Evolutionary conservation across 2,888 invertebrate genomes (phyloP), one percentile per base, ranked within the genome.

Genomic region (Elaeidobius kamerunicus): DNA sequence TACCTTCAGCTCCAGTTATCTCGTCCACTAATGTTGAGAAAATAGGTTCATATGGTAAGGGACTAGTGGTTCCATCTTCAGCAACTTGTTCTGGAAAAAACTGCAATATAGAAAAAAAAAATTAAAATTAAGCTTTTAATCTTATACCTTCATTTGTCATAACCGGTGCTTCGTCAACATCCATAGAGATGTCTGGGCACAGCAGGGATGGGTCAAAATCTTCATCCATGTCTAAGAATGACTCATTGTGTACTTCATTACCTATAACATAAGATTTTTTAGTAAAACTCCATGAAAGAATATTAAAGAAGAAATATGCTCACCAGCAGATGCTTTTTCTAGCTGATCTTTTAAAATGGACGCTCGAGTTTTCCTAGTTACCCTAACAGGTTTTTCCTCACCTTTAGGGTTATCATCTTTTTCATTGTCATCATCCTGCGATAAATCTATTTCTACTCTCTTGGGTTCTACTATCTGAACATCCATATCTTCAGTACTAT

Each of bases 151-250:
- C 56, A 38, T 59, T 60, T 11, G 66, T 65, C 19, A 65, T 59
- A 7, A 68, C 67, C 11, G 64, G 61, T 19, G 61, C 61, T 54
- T 72, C 71, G 38, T 71, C 71, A 3, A 70, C 66, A 59, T 67
- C 70, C 71, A 72, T 71, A 14, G 67, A 68, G 42, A 72, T 65
- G 58, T 72, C 71, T 12, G 72, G 72, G 57, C 69, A 69, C 16
- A 72, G 59, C 23, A 72, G 60, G 1, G 66, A 64, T 20, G 69
- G 68, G 54, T 69, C 67, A 58, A 69, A 68, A 58, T 67, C 65
- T 38, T 65, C 64, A 34, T 63, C 62, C 15, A 60, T 58, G 20
- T 58, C 61, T 46, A 51, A 54, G 14, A 60, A 59, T n/a, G 6
- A 11, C 1, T 44, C 44, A n/a, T 28, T 42, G 16, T 34, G 34